These are phyloP conservation scores for Kryptopterus vitreolus DNA, from an alignment of 2,797 vertebrate species.

Conservation along the genomic window DNA sequence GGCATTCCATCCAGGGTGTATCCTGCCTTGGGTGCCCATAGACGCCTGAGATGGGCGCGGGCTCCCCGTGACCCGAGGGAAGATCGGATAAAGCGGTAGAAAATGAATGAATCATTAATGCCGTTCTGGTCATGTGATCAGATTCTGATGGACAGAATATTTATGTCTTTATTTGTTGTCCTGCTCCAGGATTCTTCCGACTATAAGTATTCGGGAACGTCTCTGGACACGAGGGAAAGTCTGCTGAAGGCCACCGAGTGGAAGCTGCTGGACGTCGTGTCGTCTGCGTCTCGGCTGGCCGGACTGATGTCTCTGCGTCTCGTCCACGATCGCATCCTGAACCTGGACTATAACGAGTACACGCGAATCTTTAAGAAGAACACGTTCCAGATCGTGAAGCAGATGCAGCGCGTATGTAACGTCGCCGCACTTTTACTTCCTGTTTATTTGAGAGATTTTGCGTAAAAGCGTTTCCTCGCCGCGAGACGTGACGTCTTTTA, in stretches of 20 bases:
- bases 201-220: conserved; percentile 79
- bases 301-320: conserved; percentile 83
- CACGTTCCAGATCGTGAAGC: rapidly evolving
- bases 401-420: conserved; percentile 45
- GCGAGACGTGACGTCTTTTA: neutral
- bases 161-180: too few relatives aligned
- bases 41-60: too few relatives aligned
- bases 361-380: conserved; percentile 5
- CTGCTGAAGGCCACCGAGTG: conserved; percentile 56
- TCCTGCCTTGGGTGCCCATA: too few relatives aligned
- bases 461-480: neutral
- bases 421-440: neutral
- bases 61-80: too few relatives aligned
- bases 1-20: too few relatives aligned
- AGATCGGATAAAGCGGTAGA: too few relatives aligned
- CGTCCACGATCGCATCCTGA: conserved; percentile 79
- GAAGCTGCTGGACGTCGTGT: conserved; percentile 46
- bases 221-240: conserved; percentile 66
- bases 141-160: neutral
- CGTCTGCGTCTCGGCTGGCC: conserved; percentile 77
- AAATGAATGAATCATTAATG: too few relatives aligned
- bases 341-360: conserved; percentile 79
- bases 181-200: conserved; percentile 25
- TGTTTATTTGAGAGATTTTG: neutral
- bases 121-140: neutral